Evolutionary conservation across 2,797 vertebrate species (phyloP), one percentile per base, ranked within the genome.

Genomic region (Danio albolineatus): DNA sequence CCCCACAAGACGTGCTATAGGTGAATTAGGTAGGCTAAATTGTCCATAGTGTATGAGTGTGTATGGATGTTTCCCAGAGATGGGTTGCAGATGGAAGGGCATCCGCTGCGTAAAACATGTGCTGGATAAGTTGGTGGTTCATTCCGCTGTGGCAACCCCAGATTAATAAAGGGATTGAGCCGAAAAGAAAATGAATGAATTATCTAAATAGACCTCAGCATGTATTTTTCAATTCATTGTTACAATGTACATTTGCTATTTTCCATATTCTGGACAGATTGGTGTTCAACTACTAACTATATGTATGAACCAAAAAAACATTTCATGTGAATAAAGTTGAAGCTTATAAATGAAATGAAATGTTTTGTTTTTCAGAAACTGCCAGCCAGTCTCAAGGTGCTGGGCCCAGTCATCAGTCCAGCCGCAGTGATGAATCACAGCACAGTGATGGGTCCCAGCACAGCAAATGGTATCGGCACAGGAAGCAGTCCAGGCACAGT

Each of bases 351-450:
- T 39, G 61, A 10, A 61, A n/a, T 17, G n/a, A n/a, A 1, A 17
- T 10, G n/a, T 7, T 61, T 12, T 61, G 7, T 39, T 61, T 61
- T 61, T 61, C 38, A 10, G 60, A 39, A 60, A 36, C 0, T 61
- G 36, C 57, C 7, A 2, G 12, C 28, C 57, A 60, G 28, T 60
- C 12, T 14, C 60, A 28, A 7, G 6, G 2, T 53, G 16, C 49
- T 53, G 59, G 59, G 57, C 60, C 57, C 2, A 61, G 46, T 13
- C n/a, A 65, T 43, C 9, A 65, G 41, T 65, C 62, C 16, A 65
- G 62, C n/a, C 46, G 69, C 13, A 51, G 46, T 4, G 46, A 36
- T 12, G 10, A 7, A 7, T 69, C 46, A 46, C n/a, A 17, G 12
- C 7, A 4, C 46, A 69, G 65, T 6, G 10, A 16, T 7, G 5